Percentiles rank a stretch among this genome's conserved stretches.
Conservation (phyloP, 2,797 vertebrate genomes). For the Alosa sapidissima region DNA sequence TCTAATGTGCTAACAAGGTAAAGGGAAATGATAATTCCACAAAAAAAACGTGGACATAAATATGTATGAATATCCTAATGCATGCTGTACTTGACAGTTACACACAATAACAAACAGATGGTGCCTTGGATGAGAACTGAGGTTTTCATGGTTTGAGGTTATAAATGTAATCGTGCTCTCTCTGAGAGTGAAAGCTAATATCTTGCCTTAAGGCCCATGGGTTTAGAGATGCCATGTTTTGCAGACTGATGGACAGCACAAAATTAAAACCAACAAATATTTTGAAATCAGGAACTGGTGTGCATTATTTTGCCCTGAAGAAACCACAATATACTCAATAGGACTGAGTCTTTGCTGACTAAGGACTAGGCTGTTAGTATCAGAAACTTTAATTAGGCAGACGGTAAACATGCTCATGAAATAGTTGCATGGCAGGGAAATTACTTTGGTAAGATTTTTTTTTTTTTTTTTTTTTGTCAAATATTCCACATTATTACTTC, state of each 20-base stretch:
- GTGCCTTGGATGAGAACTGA: not conserved
- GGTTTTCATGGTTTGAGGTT: conserved; percentile 5
- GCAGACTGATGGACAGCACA: not conserved
- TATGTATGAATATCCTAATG: not conserved
- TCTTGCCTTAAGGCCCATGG: not conserved
- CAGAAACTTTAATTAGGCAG: not conserved
- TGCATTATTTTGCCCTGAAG: conserved; percentile 10
- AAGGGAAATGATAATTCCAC: not conserved
- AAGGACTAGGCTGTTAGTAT: no score
- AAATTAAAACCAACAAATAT: not conserved
- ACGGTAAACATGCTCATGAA: not conserved
- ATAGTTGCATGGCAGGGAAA: no score
- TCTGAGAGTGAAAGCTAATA: conserved; percentile 6
- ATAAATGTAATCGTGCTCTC: not conserved
- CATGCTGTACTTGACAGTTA: not conserved
- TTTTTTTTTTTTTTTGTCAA: no score
- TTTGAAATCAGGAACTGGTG: not conserved
- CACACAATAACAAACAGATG: not conserved
- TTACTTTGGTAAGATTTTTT: no score
- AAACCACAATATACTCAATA: not conserved
- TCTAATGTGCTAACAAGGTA: not conserved
- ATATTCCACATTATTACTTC: no score
- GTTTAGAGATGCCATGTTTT: not conserved
- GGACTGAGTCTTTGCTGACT: not conserved
- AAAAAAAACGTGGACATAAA: not conserved